These are phyloP conservation scores for Ectropis crepuscularia DNA, from an alignment of 2,888 invertebrate genomes.

Conservation along the genomic window DNA sequence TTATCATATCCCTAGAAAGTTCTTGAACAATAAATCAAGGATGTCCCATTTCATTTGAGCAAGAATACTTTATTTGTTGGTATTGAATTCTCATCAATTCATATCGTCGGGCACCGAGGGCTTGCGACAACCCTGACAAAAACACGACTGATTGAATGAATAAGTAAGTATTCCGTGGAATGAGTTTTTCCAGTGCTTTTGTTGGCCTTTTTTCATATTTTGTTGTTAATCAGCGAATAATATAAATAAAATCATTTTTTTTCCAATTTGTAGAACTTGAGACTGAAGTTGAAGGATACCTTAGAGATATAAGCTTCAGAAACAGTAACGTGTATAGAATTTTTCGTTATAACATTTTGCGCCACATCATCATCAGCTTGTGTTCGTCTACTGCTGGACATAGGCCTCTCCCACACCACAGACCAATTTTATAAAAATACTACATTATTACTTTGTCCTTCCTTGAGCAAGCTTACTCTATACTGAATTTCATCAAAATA, in stretches of 20 bases:
- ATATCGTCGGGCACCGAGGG: constrained; percentile 28
- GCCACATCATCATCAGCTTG: too few species aligned
- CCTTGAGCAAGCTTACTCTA: too few species aligned
- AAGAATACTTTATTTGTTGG: constrained; percentile 38
- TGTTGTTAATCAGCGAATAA: constrained; percentile 6
- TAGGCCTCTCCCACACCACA: too few species aligned
- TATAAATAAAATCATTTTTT: neutral
- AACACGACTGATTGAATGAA: constrained; percentile 24
- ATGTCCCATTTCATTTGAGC: constrained; percentile 36
- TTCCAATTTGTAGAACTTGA: too few species aligned
- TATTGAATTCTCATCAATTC: constrained; percentile 42
- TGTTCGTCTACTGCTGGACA: too few species aligned
- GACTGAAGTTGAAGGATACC: too few species aligned
- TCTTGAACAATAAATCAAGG: constrained; percentile 31
- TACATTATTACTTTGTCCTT: too few species aligned
- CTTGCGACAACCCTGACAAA: constrained; percentile 17
- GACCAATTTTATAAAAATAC: too few species aligned
- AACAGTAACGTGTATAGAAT: too few species aligned
- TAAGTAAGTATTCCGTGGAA: constrained; percentile 33
- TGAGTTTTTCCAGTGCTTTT: constrained; percentile 42
- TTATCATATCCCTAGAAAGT: constrained; percentile 9
- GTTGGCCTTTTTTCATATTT: constrained; percentile 22
- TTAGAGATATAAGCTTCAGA: too few species aligned
- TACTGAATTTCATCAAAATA: too few species aligned
- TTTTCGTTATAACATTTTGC: too few species aligned